Evolutionary conservation across 2,113 vertebrate genomes (phyloP), one percentile per base, ranked within the genome.

Genomic region (Phaetusa simplex): DNA sequence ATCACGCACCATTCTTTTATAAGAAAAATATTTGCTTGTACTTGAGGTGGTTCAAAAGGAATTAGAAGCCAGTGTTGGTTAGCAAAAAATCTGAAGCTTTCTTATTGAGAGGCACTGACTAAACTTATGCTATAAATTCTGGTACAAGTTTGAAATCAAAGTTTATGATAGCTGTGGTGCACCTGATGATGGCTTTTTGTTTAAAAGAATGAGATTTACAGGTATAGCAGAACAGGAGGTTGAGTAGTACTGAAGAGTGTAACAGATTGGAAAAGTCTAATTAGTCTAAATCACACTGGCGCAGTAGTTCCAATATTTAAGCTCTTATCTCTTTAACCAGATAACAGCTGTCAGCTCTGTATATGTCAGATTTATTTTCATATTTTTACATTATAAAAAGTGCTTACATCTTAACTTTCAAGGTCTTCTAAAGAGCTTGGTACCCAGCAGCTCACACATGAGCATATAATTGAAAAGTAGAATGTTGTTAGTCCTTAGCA

Each of bases 11-110:
- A 13, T 92, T 96, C 43, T 91, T 82, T 17, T 58, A 4, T 36
- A 85, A 81, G 80, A 82, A 87, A 93, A 95, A 90, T 88, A 90
- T 32, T 89, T 96, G 47, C 52, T 78, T 86, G 32, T 90, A 42
- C 50, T 92, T 65, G 34, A 82, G 73, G 22, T 91, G 40, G 38
- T 90, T 88, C 77, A 80, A 61, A 84, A 89, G 85, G 59, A 71
- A 27, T 85, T 96, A 74, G 36, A 90, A 94, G 49, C 42, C 43
- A 29, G 36, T 79, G 45, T 49, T 81, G 14, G 38, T 89, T 74
- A 91, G 74, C 38, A 82, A 70, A 29, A 90, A 82, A 64, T 79
- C 36, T 64, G 56, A 81, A 83, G 42, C 47, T 85, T 11, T 85
- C 42, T 50, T 95, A 19, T 9, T 74, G 82, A 82, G 64, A 88